These are phyloP conservation scores for Drosophila erecta DNA, from an alignment of 1,140 invertebrate genomes.

Conservation along the genomic window DNA sequence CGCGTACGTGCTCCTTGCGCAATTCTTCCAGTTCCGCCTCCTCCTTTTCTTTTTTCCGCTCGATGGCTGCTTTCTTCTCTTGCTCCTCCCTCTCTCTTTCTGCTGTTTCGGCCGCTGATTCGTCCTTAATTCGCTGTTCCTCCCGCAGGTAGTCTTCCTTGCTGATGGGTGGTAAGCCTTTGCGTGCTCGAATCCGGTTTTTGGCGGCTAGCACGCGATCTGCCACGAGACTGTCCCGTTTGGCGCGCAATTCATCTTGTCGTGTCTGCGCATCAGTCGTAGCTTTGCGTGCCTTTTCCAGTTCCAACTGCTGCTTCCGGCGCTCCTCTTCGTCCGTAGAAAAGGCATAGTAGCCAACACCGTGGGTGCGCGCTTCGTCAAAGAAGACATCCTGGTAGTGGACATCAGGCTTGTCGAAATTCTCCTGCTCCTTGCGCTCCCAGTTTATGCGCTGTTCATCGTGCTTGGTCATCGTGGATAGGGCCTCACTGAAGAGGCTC, in stretches of 20 bases:
- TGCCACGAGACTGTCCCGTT: conserved; percentile 89
- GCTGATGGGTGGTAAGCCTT: conserved; percentile 88
- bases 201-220: conserved; percentile 91
- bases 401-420: conserved; percentile 88
- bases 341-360: conserved; percentile 95
- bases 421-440: conserved; percentile 88
- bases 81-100: conserved; percentile 85
- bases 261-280: conserved; percentile 89
- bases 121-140: conserved; percentile 45
- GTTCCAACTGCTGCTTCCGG: conserved; percentile 90
- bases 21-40: conserved; percentile 85
- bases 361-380: conserved; percentile 94
- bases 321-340: conserved; percentile 92
- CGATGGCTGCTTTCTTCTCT: conserved; percentile 84
- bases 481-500: conserved; percentile 66
- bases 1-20: conserved; percentile 87
- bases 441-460: conserved; percentile 86
- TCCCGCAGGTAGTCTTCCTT: conserved; percentile 64
- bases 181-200: conserved; percentile 90
- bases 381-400: conserved; percentile 96
- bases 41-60: conserved; percentile 63
- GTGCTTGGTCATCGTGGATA: conserved; percentile 81
- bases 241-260: conserved; percentile 87
- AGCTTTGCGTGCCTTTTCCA: conserved; percentile 89
- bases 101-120: conserved; percentile 85